Conservation (phyloP, 2,797 vertebrate species). For the Channa striata region DNA sequence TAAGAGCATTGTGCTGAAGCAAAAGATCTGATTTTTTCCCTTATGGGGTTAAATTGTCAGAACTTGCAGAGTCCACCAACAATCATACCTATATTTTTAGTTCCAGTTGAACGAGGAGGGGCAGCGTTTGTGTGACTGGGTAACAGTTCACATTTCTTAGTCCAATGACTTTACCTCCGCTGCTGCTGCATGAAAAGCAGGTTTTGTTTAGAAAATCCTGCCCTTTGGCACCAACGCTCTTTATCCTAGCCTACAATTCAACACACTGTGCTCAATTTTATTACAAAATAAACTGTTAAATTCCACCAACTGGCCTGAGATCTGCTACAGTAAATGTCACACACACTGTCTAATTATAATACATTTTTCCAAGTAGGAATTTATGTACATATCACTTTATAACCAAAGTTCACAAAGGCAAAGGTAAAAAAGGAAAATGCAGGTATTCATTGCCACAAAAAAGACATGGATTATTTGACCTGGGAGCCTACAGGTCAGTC, state of each 20-base stretch:
- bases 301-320: conserved; percentile 6
- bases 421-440: no score
- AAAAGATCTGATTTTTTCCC: background rate
- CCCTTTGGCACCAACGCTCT: conserved; percentile 7
- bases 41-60: no score
- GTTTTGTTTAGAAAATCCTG: conserved; percentile 55
- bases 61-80: background rate
- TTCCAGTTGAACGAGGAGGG: conserved; percentile 27
- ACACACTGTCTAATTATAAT: no score
- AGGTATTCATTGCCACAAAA: no score
- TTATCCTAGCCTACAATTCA: background rate
- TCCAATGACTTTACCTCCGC: conserved; percentile 51
- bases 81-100: conserved; percentile 10
- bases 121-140: conserved; percentile 20
- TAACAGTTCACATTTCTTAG: conserved; percentile 44
- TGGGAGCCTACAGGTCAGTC: no score
- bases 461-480: no score
- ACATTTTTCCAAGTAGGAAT: no score
- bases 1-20: background rate
- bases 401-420: no score
- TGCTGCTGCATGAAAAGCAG: conserved; percentile 53
- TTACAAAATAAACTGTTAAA: background rate
- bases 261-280: background rate
- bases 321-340: background rate
- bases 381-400: no score